phyloP scores from a whole-genome alignment of 2,797 vertebrate genomes.

The Pteropus rufus region DNA sequence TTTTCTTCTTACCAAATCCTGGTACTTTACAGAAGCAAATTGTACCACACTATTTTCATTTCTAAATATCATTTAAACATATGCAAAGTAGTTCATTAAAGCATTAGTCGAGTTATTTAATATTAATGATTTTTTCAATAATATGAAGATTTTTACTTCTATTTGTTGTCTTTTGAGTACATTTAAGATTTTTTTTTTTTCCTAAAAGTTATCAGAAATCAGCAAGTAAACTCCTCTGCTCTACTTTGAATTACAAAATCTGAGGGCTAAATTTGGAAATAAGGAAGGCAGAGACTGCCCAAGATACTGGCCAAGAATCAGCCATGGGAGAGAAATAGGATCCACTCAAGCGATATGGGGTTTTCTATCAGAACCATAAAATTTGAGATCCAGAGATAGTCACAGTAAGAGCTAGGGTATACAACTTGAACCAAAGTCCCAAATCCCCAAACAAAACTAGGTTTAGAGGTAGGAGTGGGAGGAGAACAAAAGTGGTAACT shows the following conservation, averaged over 20 bases:
- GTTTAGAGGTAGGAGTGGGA: neutral
- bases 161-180: neutral
- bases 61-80: conserved; percentile 10
- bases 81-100: neutral
- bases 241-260: neutral
- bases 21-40: neutral
- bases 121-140: neutral
- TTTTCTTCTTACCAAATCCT: neutral
- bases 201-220: neutral
- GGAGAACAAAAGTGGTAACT: neutral
- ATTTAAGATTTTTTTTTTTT: neutral
- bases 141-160: neutral
- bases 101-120: neutral
- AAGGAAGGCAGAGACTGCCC: neutral
- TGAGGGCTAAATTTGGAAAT: neutral
- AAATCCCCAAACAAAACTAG: neutral
- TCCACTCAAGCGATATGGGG: neutral
- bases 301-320: neutral
- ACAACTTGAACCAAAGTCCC: neutral
- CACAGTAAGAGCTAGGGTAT: neutral
- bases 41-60: neutral
- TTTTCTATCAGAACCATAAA: neutral
- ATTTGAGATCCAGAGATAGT: neutral
- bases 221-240: neutral
- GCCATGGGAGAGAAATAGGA: neutral